Conservation (phyloP, 2,888 invertebrate genomes). For the Pemphredon lugubris region DNA sequence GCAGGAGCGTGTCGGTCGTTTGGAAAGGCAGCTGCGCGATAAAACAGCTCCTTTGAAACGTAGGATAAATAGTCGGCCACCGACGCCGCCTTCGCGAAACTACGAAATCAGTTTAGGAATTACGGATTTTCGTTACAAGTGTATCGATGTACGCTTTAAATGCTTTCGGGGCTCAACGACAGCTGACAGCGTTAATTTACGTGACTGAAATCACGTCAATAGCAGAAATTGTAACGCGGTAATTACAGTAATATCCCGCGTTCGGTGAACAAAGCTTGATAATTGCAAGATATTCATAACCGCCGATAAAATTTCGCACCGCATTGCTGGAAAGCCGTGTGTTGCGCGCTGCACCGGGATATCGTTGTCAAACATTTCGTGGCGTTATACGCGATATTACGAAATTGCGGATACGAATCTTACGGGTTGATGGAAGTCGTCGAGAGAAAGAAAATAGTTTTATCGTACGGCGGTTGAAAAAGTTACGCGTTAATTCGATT, state of each 20-base stretch:
- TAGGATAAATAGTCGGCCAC: background rate
- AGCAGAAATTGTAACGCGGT: background rate
- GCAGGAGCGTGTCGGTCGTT: conserved; percentile 22
- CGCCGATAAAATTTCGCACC: background rate
- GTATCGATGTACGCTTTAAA: background rate
- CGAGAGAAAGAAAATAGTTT: too few relatives aligned
- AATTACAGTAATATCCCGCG: background rate
- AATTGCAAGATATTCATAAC: conserved; percentile 5
- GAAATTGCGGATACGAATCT: too few relatives aligned
- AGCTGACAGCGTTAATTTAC: background rate
- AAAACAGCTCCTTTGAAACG: background rate
- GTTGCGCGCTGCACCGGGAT: background rate
- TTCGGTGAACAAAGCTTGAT: background rate
- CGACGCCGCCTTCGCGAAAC: background rate
- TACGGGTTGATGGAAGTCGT: too few relatives aligned
- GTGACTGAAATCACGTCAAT: background rate
- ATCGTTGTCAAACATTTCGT: background rate
- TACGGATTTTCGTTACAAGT: background rate
- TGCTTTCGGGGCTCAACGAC: background rate
- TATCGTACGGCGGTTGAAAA: too few relatives aligned
- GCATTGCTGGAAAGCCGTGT: background rate
- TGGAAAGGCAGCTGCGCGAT: conserved; percentile 44
- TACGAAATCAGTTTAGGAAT: background rate
- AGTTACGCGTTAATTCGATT: too few relatives aligned
- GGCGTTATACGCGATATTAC: too few relatives aligned